These are phyloP conservation scores for Caradrina clavipalpis DNA, from an alignment of 2,888 invertebrate genomes.

Conservation along the genomic window DNA sequence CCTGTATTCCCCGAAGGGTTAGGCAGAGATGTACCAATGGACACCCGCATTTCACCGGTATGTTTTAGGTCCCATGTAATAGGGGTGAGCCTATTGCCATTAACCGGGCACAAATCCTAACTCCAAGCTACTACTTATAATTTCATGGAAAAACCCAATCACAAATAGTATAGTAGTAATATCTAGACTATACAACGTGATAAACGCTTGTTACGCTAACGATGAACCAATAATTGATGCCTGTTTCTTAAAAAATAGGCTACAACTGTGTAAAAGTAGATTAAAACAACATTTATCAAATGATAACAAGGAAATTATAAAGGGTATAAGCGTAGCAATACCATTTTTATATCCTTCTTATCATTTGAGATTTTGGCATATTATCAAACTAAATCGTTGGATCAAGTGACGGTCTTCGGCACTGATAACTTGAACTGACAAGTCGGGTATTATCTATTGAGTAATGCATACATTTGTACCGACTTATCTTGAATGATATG, in stretches of 20 bases:
- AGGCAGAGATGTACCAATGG: no score
- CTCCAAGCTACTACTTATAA: no score
- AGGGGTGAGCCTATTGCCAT: no score
- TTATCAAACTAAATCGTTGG: conserved; percentile 13
- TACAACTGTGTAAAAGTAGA: neutral
- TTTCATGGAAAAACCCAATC: no score
- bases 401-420: neutral
- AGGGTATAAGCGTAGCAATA: neutral
- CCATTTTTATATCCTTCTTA: neutral
- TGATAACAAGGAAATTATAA: neutral
- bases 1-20: no score
- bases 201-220: no score
- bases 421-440: conserved; percentile 10
- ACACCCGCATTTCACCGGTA: no score
- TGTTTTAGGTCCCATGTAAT: no score
- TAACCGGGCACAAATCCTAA: no score
- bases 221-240: no score
- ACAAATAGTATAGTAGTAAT: no score
- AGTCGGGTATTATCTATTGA: conserved; percentile 22
- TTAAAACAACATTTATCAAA: neutral
- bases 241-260: neutral
- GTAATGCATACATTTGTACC: neutral
- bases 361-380: conserved; percentile 5
- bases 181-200: no score
- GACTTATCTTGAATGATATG: conserved; percentile 2